Percentiles rank a stretch among this genome's conserved stretches.
These are phyloP conservation scores for Lysiphlebus fabarum DNA, from an alignment of 1,140 invertebrate species.

Conservation along the genomic window DNA sequence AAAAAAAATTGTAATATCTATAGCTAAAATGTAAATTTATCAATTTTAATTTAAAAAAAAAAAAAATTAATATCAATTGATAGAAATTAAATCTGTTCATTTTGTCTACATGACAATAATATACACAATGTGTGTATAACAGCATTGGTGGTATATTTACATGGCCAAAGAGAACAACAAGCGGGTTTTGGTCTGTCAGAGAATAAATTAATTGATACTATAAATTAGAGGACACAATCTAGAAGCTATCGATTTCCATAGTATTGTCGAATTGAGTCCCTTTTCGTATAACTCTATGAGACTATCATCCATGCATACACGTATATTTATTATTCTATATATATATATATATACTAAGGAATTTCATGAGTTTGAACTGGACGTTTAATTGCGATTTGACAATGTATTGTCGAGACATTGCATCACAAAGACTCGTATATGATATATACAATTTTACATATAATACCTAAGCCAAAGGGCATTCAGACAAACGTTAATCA, in stretches of 20 bases:
- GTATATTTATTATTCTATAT: too few species aligned
- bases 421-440: too few species aligned
- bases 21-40: conserved; percentile 35
- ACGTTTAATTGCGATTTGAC: conserved; percentile 30
- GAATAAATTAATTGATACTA: conserved; percentile 52
- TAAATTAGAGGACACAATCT: conserved; percentile 53
- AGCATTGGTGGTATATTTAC: neutral
- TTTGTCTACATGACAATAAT: neutral
- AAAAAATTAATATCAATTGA: conserved; percentile 37
- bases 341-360: conserved; percentile 16
- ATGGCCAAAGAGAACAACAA: neutral
- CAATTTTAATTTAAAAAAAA: too few species aligned
- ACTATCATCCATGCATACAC: conserved; percentile 1
- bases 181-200: conserved; percentile 35
- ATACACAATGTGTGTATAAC: neutral
- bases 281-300: conserved; percentile 20
- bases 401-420: too few species aligned
- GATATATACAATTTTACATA: too few species aligned
- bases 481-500: too few species aligned
- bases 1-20: conserved; percentile 21
- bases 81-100: conserved; percentile 48
- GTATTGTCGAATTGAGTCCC: conserved; percentile 30
- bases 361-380: conserved; percentile 26
- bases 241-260: conserved; percentile 44
- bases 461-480: too few species aligned